Conservation (phyloP, 2,888 invertebrate genomes). For the Choristoneura rosaceana region DNA sequence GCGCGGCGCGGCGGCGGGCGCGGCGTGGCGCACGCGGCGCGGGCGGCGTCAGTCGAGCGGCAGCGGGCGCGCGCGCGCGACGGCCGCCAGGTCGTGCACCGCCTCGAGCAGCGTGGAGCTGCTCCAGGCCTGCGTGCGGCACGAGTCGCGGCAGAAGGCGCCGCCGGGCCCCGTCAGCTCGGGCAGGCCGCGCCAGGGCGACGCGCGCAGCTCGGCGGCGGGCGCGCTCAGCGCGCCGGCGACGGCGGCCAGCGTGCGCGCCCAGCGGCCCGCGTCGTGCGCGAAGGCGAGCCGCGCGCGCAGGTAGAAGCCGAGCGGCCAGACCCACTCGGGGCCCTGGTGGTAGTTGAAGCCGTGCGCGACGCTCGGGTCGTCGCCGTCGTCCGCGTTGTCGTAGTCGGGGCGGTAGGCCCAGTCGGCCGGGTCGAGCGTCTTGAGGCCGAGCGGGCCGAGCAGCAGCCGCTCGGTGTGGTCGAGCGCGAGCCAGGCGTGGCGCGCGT, state of each 20-base stretch:
- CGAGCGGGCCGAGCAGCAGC: constrained; percentile 95
- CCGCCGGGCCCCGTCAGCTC: constrained; percentile 97
- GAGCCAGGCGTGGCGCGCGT: constrained; percentile 93
- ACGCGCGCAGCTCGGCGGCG: constrained; percentile 90
- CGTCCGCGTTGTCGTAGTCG: constrained; percentile 96
- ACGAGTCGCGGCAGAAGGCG: constrained; percentile 92
- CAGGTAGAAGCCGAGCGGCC: constrained; percentile 97
- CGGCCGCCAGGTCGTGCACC: constrained; percentile 84
- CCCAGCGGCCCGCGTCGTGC: constrained; percentile 84
- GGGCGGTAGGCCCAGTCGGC: constrained; percentile 98
- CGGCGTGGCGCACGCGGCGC: constrained; percentile 53
- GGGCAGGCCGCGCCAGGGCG: constrained; percentile 97
- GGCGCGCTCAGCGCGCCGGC: constrained; percentile 83
- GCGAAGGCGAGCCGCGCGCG: constrained; percentile 95
- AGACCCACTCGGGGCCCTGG: constrained; percentile 99
- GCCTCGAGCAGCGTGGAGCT: constrained; percentile 95
- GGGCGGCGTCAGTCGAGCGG: constrained; percentile 69
- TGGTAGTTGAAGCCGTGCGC: constrained; percentile 99
- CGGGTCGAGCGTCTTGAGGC: constrained; percentile 98
- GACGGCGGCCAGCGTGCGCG: constrained; percentile 85
- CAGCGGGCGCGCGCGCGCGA: constrained; percentile 65
- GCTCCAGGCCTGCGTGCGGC: constrained; percentile 99
- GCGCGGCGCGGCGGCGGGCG: constrained; percentile 57
- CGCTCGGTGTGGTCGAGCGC: constrained; percentile 92
- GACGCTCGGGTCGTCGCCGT: constrained; percentile 91